A percentile compares a stretch with the other conserved stretches of the same genome.
Conservation (phyloP, 2,888 invertebrate species). For the Xylocampa areola region DNA sequence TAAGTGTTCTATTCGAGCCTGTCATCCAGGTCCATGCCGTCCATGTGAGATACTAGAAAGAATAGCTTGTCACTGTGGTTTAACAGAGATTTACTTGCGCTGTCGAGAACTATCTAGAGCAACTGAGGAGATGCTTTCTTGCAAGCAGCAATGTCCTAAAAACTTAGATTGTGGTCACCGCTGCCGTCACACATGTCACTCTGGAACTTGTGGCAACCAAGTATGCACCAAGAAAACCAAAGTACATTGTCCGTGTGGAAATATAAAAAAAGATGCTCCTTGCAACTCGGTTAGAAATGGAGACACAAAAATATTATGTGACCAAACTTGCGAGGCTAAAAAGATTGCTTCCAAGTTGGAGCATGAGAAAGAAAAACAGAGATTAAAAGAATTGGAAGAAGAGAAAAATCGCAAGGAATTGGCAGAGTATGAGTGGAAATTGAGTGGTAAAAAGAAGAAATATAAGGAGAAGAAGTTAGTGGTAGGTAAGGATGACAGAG, state of each 20-base stretch:
- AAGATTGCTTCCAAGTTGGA: constrained; percentile 87
- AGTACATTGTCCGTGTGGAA: constrained; percentile 94
- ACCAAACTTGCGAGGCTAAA: constrained; percentile 91
- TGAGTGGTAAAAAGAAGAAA: constrained; percentile 91
- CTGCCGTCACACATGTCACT: constrained; percentile 93
- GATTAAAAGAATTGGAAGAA: constrained; percentile 90
- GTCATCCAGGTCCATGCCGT: constrained; percentile 93
- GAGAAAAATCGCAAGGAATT: constrained; percentile 92
- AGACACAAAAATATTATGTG: constrained; percentile 89
- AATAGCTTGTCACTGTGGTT: constrained; percentile 94
- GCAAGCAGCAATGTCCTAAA: constrained; percentile 96
- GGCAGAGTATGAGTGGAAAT: constrained; percentile 94
- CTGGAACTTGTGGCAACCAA: constrained; percentile 92
- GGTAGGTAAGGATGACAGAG: constrained; percentile 82
- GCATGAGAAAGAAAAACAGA: constrained; percentile 88
- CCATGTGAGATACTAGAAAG: constrained; percentile 93
- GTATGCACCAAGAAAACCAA: constrained; percentile 95
- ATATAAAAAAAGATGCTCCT: constrained; percentile 92
- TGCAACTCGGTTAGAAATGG: constrained; percentile 90
- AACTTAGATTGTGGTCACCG: constrained; percentile 96
- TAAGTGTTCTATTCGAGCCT: constrained; percentile 91
- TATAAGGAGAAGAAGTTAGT: constrained; percentile 84
- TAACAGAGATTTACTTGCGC: constrained; percentile 93
- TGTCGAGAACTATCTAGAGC: constrained; percentile 92
- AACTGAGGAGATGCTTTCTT: constrained; percentile 88